Evolutionary conservation across 1,140 invertebrate species (phyloP).

Genomic region (Condylostylus longicornis): DNA sequence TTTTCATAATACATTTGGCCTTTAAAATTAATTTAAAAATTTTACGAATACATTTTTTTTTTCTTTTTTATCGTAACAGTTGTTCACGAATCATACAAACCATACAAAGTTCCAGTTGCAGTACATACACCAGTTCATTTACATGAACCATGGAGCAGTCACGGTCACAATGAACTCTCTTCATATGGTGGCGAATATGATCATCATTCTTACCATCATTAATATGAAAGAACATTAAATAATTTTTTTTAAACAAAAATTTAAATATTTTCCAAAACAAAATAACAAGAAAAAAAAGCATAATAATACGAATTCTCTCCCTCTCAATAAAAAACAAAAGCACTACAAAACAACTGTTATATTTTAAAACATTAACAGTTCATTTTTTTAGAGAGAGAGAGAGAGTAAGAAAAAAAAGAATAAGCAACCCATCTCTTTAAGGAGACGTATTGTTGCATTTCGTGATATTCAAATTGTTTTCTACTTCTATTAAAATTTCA

Average conservation of each 20-base stretch:
- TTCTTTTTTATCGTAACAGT: no score
- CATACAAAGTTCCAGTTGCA: slow-evolving; percentile 44
- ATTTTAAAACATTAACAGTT: no score
- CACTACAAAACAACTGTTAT: no score
- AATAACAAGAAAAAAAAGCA: slow-evolving; percentile 2
- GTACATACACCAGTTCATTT: slow-evolving; percentile 39
- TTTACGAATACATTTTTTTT: no score
- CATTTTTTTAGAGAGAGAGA: no score
- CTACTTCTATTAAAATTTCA: background rate
- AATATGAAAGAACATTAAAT: slow-evolving; percentile 19
- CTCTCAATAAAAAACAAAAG: no score
- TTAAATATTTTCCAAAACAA: background rate
- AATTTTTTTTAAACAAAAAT: slow-evolving; percentile 8
- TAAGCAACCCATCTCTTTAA: no score
- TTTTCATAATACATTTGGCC: no score
- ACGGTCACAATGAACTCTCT: slow-evolving; percentile 14
- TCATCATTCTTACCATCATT: background rate
- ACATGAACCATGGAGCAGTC: slow-evolving; percentile 23
- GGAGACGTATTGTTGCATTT: slow-evolving; percentile 3
- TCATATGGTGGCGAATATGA: slow-evolving; percentile 15
- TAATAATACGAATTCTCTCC: no score
- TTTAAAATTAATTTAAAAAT: no score
- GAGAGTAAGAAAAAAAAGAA: no score
- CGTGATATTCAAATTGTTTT: background rate
- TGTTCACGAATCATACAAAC: slow-evolving; percentile 15